A percentile compares a stretch with the other conserved stretches of the same genome.
phyloP scores from a whole-genome alignment of 35 echinoderm and acorn worm species.

The Apostichopus californicus region DNA sequence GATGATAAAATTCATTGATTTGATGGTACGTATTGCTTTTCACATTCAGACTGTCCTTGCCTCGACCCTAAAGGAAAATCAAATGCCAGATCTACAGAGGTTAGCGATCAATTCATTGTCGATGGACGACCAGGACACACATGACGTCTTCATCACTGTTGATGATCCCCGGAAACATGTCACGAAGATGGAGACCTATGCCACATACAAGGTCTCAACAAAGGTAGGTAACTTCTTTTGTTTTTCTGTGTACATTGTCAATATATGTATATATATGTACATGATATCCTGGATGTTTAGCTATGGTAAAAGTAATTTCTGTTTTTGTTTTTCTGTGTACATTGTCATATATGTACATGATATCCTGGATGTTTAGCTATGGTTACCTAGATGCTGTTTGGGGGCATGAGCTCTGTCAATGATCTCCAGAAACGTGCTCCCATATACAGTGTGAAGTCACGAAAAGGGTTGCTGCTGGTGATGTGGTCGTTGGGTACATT shows the following conservation, averaged over 20 bases:
- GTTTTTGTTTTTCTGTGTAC: no score
- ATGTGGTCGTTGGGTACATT: no score
- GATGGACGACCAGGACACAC: constrained; percentile 68
- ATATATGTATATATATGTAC: background rate
- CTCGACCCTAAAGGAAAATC: constrained; percentile 19
- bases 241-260: background rate
- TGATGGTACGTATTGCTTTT: background rate
- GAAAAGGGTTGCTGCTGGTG: no score
- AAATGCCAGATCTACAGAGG: constrained; percentile 27
- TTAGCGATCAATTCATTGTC: constrained; percentile 13
- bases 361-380: no score
- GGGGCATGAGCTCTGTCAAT: no score
- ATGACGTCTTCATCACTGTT: constrained; percentile 90
- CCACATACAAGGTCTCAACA: constrained; percentile 91
- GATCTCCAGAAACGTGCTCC: no score
- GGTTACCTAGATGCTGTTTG: no score
- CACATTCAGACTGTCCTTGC: constrained; percentile 40
- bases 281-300: background rate
- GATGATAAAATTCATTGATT: no score
- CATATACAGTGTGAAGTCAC: no score
- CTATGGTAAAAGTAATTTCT: background rate
- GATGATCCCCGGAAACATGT: constrained; percentile 88
- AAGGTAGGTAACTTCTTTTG: constrained; percentile 52
- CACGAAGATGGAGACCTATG: constrained; percentile 81
- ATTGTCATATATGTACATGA: no score